Percentiles rank a stretch among this genome's conserved stretches.
Conservation (phyloP, 2,113 vertebrate genomes). For the Tragelaphus strepsiceros region DNA sequence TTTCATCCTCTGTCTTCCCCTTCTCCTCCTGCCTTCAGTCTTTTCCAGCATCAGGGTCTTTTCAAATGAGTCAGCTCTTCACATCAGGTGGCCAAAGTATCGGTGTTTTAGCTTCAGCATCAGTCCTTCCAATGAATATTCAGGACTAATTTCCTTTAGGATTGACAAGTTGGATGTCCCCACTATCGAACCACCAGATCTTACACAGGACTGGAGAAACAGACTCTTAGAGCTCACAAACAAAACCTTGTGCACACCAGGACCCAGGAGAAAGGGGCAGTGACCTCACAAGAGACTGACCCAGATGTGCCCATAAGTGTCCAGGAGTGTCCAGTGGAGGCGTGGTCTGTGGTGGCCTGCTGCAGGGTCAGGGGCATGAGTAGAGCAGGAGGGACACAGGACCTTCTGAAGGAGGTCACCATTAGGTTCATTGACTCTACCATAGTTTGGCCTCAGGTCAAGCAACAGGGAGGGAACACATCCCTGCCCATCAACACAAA, state of each 20-base stretch:
- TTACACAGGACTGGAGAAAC: neutral
- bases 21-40: neutral
- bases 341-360: accelerated
- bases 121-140: neutral
- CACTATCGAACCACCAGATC: neutral
- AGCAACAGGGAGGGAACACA: neutral
- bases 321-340: neutral
- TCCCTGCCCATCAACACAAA: neutral
- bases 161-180: neutral
- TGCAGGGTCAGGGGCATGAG: neutral
- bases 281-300: neutral
- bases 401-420: neutral
- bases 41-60: neutral
- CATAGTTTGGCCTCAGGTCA: neutral
- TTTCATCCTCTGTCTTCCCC: neutral
- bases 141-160: neutral
- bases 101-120: neutral
- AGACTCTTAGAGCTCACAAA: neutral
- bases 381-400: neutral
- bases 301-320: neutral
- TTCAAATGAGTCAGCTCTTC: neutral
- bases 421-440: neutral
- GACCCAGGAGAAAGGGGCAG: neutral
- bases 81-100: neutral
- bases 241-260: neutral